Conservation (phyloP, 2,113 vertebrate genomes). For the Megalops atlanticus region DNA sequence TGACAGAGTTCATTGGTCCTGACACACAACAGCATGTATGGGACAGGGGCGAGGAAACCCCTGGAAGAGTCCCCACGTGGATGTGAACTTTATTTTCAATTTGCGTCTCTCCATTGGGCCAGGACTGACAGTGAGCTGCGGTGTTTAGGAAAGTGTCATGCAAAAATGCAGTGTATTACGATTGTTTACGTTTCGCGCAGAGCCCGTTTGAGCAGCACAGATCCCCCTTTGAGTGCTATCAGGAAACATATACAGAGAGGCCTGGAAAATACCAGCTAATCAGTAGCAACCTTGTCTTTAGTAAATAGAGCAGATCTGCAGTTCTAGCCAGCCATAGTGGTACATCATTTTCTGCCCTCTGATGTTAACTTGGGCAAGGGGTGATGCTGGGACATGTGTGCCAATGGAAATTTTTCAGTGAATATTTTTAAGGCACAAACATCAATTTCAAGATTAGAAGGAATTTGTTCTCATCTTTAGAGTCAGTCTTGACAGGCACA, state of each 20-base stretch:
- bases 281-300: constrained; percentile 62
- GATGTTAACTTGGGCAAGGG: background rate
- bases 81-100: constrained; percentile 2
- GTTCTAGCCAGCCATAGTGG: constrained; percentile 38
- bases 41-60: background rate
- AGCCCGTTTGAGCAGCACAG: constrained; percentile 54
- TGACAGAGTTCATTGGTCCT: constrained; percentile 14
- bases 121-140: background rate
- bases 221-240: constrained; percentile 54
- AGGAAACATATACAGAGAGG: constrained; percentile 57
- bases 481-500: too few relatives aligned
- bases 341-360: constrained; percentile 5
- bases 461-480: too few relatives aligned
- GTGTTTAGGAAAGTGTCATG: constrained; percentile 64
- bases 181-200: constrained; percentile 55
- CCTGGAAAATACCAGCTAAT: constrained; percentile 52
- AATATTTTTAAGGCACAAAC: too few relatives aligned
- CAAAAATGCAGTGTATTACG: constrained; percentile 53
- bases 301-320: constrained; percentile 57
- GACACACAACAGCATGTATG: background rate
- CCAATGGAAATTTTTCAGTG: too few relatives aligned
- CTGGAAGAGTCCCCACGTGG: background rate
- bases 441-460: too few relatives aligned
- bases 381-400: background rate
- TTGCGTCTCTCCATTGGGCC: constrained; percentile 19